Base-by-base conservation (phyloP, 2,113 vertebrate species). In the Hippolais icterina region DNA sequence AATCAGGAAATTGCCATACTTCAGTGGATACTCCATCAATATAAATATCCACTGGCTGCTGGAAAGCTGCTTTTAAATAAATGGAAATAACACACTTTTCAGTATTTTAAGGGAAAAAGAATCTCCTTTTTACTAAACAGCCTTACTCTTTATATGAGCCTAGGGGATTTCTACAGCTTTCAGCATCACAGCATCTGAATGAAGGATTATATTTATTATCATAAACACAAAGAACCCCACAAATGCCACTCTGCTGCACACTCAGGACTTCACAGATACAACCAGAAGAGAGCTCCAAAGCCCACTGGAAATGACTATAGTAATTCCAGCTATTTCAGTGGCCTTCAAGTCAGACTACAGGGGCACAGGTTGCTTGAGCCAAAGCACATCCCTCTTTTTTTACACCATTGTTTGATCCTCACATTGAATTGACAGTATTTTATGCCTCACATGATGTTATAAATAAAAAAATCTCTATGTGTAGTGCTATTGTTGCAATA, bases 1-100 rank as follows among this genome's bases (percentile, higher is more conserved):
- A 89, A 91, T 78, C 64, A 75, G 42, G 49, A 79, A 84, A 90
- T 37, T 68, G 44, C 61, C 24, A 74, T 33, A 74, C 12, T 79
- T 44, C 31, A 47, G 22, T 53, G 54, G 66, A 65, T 90, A 90
- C 56, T 82, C 49, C 7, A 2, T 66, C 76, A 71, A 17, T 72
- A 81, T 49, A 92, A 89, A 81, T 84, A 90, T 57, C 53, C 41
- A 87, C 35, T 82, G 68, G 37, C 37, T 94, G 21, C 69, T 60
- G 57, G 79, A 53, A 94, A 89, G 31, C 33, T 91, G 65, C 18
- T 94, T 92, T 94, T 60, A 84, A 91, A 91, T 87, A 86, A 92
- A 92, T 74, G 29, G 52, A 84, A 94, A 89, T 53, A 83, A 82
- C 44, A 57, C 2, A 49, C 52, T 90, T 94, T 82, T 93, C n/a